Base-by-base conservation (phyloP, 2,113 vertebrate genomes). In the Litocranius walleri region DNA sequence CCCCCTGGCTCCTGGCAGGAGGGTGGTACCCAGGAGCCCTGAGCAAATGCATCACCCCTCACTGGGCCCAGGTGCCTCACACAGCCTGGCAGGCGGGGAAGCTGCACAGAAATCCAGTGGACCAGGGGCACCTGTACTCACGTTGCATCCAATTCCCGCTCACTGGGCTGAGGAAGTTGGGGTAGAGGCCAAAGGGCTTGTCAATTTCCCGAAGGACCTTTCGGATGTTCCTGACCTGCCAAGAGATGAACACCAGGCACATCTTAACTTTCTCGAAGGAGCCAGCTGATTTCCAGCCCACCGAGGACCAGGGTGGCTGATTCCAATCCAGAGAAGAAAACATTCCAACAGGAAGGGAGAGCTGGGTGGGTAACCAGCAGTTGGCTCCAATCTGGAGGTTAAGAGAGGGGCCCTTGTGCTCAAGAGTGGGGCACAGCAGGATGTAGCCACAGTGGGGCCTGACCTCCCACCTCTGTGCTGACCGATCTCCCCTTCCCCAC, bases 81-180 rank as follows among this genome's bases (percentile, higher is more conserved):
- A 21, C 0, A 2, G n/a, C 80, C 6, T 1, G 7, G 40, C 6
- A 1, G 11, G 40, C 6, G 1, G 3, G 80, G 62, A 88, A 27
- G 29, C 45, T 0, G 11, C 40, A 16, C 7, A 1, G 59, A 43
- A 40, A 16, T 11, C 19, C 0, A 16, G 2, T 11, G 61, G 23
- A 16, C 1, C 3, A 17, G 33, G 19, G 84, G 43, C 12, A 14
- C 30, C 0, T 29, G 82, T 98, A 99, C 99, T 99, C 98, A 99
- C 99, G 99, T 94, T 99, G 99, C 71, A 99, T 99, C 99, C 99
- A 99, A 99, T 99, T 99, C 67, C 99, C 99, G 1, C 99, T 99
- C 98, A 99, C 99, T 0, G 99, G 99, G 98, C 99, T 99, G 96
- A 99, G 99, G 95, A 99, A 99, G 99, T 99, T 99, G 96, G 99